Base-by-base conservation (phyloP, 2,888 invertebrate genomes). In the Dascillus cervinus region DNA sequence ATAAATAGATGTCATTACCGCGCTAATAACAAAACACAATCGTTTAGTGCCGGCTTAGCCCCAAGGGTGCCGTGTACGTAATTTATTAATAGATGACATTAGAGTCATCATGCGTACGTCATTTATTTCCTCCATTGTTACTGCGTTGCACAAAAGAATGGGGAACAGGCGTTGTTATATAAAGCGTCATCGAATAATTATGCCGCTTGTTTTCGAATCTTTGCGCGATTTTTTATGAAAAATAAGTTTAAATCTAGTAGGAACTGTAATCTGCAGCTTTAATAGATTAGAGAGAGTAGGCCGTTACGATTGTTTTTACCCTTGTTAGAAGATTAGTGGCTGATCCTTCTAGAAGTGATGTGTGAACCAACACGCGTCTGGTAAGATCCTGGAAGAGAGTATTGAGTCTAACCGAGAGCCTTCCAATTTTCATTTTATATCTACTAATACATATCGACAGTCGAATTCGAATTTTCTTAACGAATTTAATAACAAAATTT, bases 1-100 rank as follows among this genome's bases (percentile, higher is more conserved):
- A 65, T 64, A 65, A 65, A 65, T 65, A 62, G 65, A 62, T 56
- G 58, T 62, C 61, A 64, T 65, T 65, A 65, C 58, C 47, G 51
- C 56, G 59, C 60, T 63, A 64, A 64, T 65, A 63, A 64, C 62
- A 58, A 57, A 58, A 61, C 59, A 60, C 57, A 60, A 63, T 62
- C 63, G 64, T 58, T 63, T 60, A 61, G 58, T 58, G 60, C 52
- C 57, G 55, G 51, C 46, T 40, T 39, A 34, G 37, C 37, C 37
- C 56, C 55, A 47, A 49, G 64, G 62, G 62, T 59, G 60, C 57
- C 58, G 56, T 61, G 53, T 53, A 52, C 53, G 60, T 64, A 62
- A 65, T 65, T 65, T 65, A 65, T 65, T 63, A 63, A 64, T 62
- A 62, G 60, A 55, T 51, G 58, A 57, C 53, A 60, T 61, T 61